phyloP scores from a whole-genome alignment of 2,797 vertebrate genomes.

The Steatocranus sp. region DNA sequence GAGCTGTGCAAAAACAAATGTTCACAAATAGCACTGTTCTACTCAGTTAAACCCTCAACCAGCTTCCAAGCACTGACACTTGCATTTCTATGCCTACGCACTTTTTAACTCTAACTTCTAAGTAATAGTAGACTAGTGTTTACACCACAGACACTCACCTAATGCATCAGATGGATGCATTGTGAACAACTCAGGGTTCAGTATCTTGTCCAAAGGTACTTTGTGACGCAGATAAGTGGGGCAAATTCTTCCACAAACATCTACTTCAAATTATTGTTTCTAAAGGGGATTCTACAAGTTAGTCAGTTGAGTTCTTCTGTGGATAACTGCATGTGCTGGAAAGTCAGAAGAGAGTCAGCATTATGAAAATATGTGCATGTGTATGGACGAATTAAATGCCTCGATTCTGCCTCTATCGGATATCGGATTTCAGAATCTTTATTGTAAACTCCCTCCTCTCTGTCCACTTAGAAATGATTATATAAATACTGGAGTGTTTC shows the following conservation, averaged over 20 bases:
- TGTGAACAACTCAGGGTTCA: neutral
- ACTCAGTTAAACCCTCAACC: neutral
- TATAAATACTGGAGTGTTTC: conserved; percentile 14
- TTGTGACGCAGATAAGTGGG: neutral
- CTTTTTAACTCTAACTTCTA: neutral
- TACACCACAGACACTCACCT: neutral
- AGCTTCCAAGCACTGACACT: neutral
- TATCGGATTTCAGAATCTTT: neutral
- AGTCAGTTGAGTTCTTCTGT: neutral
- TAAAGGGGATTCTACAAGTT: neutral
- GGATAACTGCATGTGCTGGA: neutral
- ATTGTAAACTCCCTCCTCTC: neutral
- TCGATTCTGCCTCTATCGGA: neutral
- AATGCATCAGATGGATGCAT: neutral
- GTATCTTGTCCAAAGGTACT: neutral
- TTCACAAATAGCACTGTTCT: neutral
- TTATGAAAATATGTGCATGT: neutral
- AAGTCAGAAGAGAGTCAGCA: rapidly evolving
- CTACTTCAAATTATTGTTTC: neutral
- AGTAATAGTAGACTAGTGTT: neutral
- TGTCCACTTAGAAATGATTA: neutral
- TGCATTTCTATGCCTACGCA: neutral
- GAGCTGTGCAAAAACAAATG: neutral
- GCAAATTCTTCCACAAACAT: neutral
- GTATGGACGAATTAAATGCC: neutral